Evolutionary conservation across 2,888 invertebrate genomes (phyloP).

Genomic region (Mesorhabditis spiculigera): DNA sequence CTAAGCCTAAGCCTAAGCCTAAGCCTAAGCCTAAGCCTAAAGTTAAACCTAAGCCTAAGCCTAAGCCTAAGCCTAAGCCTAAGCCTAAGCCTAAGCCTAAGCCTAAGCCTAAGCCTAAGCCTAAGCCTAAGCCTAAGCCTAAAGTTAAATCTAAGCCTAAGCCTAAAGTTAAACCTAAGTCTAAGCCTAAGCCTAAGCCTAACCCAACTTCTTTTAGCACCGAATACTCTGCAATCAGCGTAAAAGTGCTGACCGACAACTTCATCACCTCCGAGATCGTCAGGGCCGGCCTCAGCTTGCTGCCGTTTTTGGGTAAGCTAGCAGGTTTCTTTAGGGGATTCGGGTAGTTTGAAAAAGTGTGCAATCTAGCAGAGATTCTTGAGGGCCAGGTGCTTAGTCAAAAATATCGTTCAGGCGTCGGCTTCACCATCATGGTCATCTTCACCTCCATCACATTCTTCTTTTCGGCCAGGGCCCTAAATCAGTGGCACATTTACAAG

Average conservation of each 20-base stretch:
- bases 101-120: neutral
- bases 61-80: neutral
- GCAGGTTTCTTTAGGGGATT: neutral
- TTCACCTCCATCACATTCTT: slow-evolving; percentile 51
- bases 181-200: neutral
- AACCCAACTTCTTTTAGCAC: neutral
- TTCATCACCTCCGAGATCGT: slow-evolving; percentile 53
- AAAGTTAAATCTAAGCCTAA: neutral
- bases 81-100: neutral
- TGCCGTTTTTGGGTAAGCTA: slow-evolving; percentile 33
- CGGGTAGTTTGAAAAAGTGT: neutral
- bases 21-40: neutral
- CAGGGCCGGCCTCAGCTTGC: slow-evolving; percentile 32
- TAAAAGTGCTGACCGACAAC: slow-evolving; percentile 46
- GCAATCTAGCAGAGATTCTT: neutral
- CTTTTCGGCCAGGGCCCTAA: slow-evolving; percentile 40
- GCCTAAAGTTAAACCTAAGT: neutral
- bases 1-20: neutral
- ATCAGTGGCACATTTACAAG: slow-evolving; percentile 46
- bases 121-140: neutral
- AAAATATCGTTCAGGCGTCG: slow-evolving; percentile 32
- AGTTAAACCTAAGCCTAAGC: neutral
- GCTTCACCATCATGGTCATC: slow-evolving; percentile 52
- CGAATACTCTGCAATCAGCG: slow-evolving; percentile 15
- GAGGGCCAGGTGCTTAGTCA: neutral